A percentile compares a stretch with the other conserved stretches of the same genome.
Conservation (phyloP, 2,888 invertebrate species). For the Macrosiphum euphorbiae region DNA sequence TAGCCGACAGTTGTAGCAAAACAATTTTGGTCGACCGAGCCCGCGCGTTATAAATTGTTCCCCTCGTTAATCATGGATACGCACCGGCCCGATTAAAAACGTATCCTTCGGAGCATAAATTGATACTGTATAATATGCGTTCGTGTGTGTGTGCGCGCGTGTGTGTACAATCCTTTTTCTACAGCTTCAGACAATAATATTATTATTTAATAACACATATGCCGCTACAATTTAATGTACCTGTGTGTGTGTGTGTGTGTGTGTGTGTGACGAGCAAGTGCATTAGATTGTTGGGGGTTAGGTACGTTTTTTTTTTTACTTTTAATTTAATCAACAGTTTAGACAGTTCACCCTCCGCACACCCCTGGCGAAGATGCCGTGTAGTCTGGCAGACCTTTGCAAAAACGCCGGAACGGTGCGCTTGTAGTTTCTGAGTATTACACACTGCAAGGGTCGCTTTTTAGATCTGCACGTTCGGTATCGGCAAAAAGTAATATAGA, state of each 20-base stretch:
- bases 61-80: constrained; percentile 51
- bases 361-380: not conserved
- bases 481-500: constrained; percentile 26
- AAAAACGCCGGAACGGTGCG: constrained; percentile 22
- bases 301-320: not conserved
- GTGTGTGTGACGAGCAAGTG: not conserved
- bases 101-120: constrained; percentile 51
- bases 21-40: constrained; percentile 30
- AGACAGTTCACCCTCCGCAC: constrained; percentile 17
- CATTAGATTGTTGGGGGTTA: not conserved
- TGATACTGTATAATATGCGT: not conserved
- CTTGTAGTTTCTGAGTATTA: constrained; percentile 7
- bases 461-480: not conserved
- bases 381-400: not conserved
- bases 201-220: not conserved
- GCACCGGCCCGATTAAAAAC: constrained; percentile 36
- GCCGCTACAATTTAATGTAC: not conserved
- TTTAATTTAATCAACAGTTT: constrained; percentile 59
- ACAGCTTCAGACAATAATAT: not conserved
- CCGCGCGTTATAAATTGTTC: constrained; percentile 21
- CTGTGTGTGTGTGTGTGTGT: not conserved
- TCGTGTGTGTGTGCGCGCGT: no score
- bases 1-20: not conserved
- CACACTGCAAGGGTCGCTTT: not conserved
- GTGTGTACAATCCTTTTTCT: not conserved